These are phyloP conservation scores for Tapirus indicus DNA, from an alignment of 2,797 vertebrate species.

Conservation along the genomic window DNA sequence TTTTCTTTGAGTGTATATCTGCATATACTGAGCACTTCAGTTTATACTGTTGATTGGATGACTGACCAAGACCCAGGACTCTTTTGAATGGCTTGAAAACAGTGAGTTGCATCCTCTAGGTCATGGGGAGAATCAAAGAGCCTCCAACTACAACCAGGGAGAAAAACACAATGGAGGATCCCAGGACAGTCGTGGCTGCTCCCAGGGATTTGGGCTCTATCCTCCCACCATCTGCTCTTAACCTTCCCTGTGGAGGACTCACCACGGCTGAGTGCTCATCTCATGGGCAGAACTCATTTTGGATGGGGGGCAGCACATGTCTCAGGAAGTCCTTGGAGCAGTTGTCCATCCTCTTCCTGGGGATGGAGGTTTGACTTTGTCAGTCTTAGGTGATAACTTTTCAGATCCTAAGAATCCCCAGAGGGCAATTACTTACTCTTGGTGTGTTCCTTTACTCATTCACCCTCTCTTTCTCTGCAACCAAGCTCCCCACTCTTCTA, in stretches of 20 bases:
- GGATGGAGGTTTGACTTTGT: not conserved
- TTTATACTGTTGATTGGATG: not conserved
- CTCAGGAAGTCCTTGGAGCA: not conserved
- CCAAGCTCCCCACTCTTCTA: not conserved
- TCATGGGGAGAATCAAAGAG: not conserved
- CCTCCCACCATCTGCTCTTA: not conserved
- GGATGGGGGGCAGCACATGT: not conserved
- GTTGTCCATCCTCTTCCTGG: not conserved
- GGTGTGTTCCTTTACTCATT: not conserved
- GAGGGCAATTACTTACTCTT: slow-evolving; percentile 70
- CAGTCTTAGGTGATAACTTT: not conserved
- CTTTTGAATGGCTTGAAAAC: not conserved
- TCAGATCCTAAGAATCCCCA: slow-evolving; percentile 7
- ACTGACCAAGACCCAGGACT: not conserved
- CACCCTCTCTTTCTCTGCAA: not conserved
- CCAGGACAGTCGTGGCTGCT: not conserved
- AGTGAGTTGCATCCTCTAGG: not conserved
- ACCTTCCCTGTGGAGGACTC: not conserved
- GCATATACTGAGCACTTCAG: not conserved
- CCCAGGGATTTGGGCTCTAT: too few species aligned
- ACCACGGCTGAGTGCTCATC: not conserved
- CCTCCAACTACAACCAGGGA: not conserved
- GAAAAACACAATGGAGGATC: not conserved
- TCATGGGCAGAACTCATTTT: not conserved
- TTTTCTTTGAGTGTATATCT: not conserved